Evolutionary conservation across 2,797 vertebrate genomes (phyloP).

Genomic region (Novumbra hubbsi): DNA sequence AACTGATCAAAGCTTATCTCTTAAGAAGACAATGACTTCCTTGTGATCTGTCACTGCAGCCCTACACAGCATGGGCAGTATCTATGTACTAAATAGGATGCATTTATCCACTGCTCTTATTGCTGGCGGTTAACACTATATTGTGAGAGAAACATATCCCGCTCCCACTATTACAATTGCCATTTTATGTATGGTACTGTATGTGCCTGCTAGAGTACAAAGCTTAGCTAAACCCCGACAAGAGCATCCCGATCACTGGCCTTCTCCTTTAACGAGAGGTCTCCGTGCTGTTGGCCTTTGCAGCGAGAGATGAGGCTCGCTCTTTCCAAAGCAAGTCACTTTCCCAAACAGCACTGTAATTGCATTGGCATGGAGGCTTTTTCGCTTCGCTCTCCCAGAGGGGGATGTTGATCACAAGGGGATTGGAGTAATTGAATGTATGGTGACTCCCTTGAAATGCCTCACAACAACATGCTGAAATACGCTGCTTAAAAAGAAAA

Average conservation of each 20-base stretch:
- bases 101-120: too few relatives aligned
- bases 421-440: slow-evolving; percentile 51
- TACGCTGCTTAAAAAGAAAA: too few relatives aligned
- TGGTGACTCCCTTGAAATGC: slow-evolving; percentile 52
- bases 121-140: not conserved
- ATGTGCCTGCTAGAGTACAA: slow-evolving; percentile 23
- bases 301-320: slow-evolving; percentile 19
- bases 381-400: slow-evolving; percentile 44
- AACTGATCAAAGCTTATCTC: too few relatives aligned
- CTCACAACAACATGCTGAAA: slow-evolving; percentile 26
- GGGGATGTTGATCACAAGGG: slow-evolving; percentile 40
- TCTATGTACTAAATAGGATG: too few relatives aligned
- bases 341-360: slow-evolving; percentile 60
- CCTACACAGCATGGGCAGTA: too few relatives aligned
- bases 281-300: slow-evolving; percentile 45
- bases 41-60: too few relatives aligned
- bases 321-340: slow-evolving; percentile 63
- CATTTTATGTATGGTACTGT: slow-evolving; percentile 12
- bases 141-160: not conserved
- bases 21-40: too few relatives aligned
- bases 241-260: slow-evolving; percentile 61
- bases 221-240: slow-evolving; percentile 58
- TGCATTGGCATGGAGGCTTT: slow-evolving; percentile 42
- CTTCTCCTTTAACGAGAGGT: slow-evolving; percentile 49
- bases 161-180: not conserved